Base-by-base conservation (phyloP, 2,888 invertebrate species). In the Tholera decimalis region DNA sequence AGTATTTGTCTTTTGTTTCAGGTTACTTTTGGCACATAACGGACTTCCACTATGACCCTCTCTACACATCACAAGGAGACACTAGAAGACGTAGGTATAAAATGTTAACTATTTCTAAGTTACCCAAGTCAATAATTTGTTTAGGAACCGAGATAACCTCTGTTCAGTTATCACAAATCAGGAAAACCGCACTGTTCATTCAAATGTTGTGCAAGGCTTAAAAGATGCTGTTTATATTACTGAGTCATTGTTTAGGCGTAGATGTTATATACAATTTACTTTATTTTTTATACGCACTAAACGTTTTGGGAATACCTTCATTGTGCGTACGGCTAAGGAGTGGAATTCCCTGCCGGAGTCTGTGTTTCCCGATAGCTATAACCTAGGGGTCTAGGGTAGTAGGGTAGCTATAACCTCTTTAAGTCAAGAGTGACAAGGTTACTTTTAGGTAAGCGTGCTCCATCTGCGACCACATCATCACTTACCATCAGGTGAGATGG, bases 11-110 rank as follows among this genome's bases (percentile, higher is more conserved):
- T n/a, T 39, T 44, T 95, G 91, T 97, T 97, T 2, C 97, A 99
- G 99, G 98, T 84, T 98, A 98, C 92, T 99, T 99, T 95, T 99
- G 99, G 99, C 99, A 99, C 93, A 98, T 99, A 88, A 98, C 98
- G 79, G 99, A 99, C 92, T 97, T 99, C 84, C 99, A 99, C 92
- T 98, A 98, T 94, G 98, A 99, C 90, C 97, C 97, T 7, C 97
- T 97, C 83, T 98, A 98, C 92, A 97, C 97, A 81, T 96, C 97
- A 59, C 96, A 97, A 83, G 98, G 98, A 65, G 97, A 98, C 90
- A 96, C 97, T 82, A 96, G 96, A 89, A 96, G 97, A 96, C 97
- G 98, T 98, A 96, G 97, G 97, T 97, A 93, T 83, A 92, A 88
- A 68, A 74, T 80, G 37, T 80, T 80, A 80, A 77, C 67, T 67